Conservation (phyloP, 2,113 vertebrate species). For the Talpa occidentalis region DNA sequence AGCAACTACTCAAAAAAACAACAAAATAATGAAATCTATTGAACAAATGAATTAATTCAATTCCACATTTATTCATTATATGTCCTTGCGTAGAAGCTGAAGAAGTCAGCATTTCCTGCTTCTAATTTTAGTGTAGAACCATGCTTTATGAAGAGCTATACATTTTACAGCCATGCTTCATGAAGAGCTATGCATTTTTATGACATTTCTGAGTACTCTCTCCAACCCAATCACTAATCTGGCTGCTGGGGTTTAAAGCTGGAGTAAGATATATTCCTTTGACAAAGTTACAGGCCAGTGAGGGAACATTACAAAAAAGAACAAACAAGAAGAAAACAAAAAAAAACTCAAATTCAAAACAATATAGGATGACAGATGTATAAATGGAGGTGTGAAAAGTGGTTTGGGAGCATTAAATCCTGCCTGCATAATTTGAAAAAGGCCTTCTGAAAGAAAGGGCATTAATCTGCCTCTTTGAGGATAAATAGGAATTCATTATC, state of each 20-base stretch:
- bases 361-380: neutral
- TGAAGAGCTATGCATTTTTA: neutral
- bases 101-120: neutral
- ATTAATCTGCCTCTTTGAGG: neutral
- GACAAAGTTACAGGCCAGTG: neutral
- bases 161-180: neutral
- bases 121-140: neutral
- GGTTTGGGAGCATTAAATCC: neutral
- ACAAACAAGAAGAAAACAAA: neutral
- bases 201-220: conserved; percentile 11
- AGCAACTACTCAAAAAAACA: neutral
- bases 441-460: neutral
- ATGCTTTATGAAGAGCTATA: no score
- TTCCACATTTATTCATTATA: neutral
- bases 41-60: neutral
- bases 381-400: neutral
- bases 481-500: neutral
- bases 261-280: neutral
- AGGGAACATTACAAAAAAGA: neutral
- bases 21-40: neutral
- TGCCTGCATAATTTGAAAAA: neutral
- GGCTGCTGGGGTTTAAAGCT: neutral
- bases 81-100: neutral
- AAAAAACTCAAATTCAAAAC: neutral
- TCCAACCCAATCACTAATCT: neutral